Conservation (phyloP, 2,888 invertebrate species). For the Hanleya hanleyi region DNA sequence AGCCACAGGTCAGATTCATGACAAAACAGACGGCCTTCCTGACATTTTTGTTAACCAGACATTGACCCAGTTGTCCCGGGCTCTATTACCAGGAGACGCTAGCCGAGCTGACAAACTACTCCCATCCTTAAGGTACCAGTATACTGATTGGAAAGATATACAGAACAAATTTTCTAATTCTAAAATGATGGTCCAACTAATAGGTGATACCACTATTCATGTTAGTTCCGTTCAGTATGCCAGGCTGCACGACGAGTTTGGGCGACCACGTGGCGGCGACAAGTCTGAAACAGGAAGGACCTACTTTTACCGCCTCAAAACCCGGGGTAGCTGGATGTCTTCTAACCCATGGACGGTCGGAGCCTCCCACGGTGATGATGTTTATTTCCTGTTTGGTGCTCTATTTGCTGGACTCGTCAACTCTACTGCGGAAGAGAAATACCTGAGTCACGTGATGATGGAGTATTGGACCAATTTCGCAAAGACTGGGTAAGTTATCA, state of each 20-base stretch:
- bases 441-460: background rate
- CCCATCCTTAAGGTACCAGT: background rate
- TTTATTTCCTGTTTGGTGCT: background rate
- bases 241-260: background rate
- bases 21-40: too few relatives aligned
- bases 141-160: background rate
- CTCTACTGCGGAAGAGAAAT: background rate
- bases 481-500: constrained; percentile 4
- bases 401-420: background rate
- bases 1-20: too few relatives aligned
- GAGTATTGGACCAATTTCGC: constrained; percentile 1
- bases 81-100: too few relatives aligned
- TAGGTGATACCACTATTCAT: background rate
- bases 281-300: background rate
- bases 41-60: too few relatives aligned
- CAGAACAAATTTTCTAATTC: background rate
- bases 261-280: background rate
- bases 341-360: background rate
- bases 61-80: too few relatives aligned
- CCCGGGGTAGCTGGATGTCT: background rate
- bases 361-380: background rate
- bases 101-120: constrained; percentile 1
- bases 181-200: background rate
- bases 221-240: background rate
- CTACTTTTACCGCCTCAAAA: background rate